A percentile compares a stretch with the other conserved stretches of the same genome.
Evolutionary conservation across 2,888 invertebrate genomes (phyloP).

Genomic region (Timandra comae): DNA sequence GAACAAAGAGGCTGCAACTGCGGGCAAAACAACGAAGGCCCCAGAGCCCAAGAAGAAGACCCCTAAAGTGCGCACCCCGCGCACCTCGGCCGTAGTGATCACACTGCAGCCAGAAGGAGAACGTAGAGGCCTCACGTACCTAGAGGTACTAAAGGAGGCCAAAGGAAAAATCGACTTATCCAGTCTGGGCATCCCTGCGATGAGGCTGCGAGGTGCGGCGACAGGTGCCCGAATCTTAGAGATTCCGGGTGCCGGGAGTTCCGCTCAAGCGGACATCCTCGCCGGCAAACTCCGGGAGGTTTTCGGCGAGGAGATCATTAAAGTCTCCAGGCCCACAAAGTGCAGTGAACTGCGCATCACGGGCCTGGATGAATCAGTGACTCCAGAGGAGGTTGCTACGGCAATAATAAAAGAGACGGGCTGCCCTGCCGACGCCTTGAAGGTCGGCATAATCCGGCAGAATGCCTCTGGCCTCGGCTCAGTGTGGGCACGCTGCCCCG

Average conservation of each 20-base stretch:
- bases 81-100: conserved; percentile 10
- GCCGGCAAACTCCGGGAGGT: conserved; percentile 7
- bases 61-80: conserved; percentile 1
- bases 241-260: conserved; percentile 5
- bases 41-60: too few species aligned
- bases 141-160: conserved; percentile 3
- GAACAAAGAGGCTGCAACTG: too few species aligned
- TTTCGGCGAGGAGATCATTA: not conserved
- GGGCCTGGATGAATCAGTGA: conserved; percentile 17
- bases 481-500: conserved; percentile 3
- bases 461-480: not conserved
- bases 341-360: conserved; percentile 10
- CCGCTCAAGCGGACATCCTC: conserved; percentile 8
- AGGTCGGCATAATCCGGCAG: conserved; percentile 3
- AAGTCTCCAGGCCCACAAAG: conserved; percentile 10
- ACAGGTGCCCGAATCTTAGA: conserved; percentile 14
- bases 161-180: conserved; percentile 4
- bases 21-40: too few species aligned
- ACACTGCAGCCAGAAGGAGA: conserved; percentile 9
- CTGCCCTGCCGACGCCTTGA: conserved; percentile 2
- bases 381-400: conserved; percentile 1
- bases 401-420: conserved; percentile 8
- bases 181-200: too few species aligned
- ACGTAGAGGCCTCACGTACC: conserved; percentile 8
- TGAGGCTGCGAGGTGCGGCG: not conserved